A percentile compares a stretch with the other conserved stretches of the same genome.
These are phyloP conservation scores for Synergus itoensis DNA, from an alignment of 2,888 invertebrate genomes.

Conservation along the genomic window DNA sequence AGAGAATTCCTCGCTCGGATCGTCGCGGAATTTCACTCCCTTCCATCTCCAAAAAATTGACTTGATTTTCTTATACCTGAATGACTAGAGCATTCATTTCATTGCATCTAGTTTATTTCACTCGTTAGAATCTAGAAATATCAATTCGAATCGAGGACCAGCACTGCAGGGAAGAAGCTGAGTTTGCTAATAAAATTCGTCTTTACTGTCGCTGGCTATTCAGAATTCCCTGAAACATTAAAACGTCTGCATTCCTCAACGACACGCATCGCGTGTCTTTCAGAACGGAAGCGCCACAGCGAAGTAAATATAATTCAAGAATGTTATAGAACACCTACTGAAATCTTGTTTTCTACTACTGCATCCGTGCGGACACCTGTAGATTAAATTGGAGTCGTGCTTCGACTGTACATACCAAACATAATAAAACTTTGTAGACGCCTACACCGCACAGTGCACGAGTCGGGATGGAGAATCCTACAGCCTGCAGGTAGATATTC, in stretches of 20 bases:
- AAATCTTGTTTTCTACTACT: constrained; percentile 40
- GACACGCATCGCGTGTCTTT: constrained; percentile 42
- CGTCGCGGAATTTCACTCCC: constrained; percentile 6
- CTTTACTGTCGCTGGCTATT: neutral
- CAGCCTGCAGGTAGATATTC: constrained; percentile 51
- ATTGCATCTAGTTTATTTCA: neutral
- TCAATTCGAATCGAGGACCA: neutral
- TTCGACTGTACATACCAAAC: constrained; percentile 40
- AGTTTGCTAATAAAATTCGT: constrained; percentile 21
- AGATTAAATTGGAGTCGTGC: constrained; percentile 41
- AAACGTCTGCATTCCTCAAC: constrained; percentile 25
- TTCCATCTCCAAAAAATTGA: constrained; percentile 13
- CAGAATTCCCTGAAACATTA: constrained; percentile 33
- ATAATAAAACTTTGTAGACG: constrained; percentile 41
- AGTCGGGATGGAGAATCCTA: constrained; percentile 30
- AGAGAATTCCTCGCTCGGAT: constrained; percentile 22
- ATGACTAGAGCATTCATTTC: neutral
- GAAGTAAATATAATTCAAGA: constrained; percentile 41
- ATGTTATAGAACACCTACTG: constrained; percentile 40
- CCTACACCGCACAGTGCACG: constrained; percentile 26
- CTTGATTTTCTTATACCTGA: constrained; percentile 1
- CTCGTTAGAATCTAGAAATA: neutral
- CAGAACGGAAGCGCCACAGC: constrained; percentile 35
- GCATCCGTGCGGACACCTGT: constrained; percentile 35
- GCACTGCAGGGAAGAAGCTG: neutral